These are phyloP conservation scores for Vollenhovia emeryi DNA, from an alignment of 1,140 invertebrate genomes.

Conservation along the genomic window DNA sequence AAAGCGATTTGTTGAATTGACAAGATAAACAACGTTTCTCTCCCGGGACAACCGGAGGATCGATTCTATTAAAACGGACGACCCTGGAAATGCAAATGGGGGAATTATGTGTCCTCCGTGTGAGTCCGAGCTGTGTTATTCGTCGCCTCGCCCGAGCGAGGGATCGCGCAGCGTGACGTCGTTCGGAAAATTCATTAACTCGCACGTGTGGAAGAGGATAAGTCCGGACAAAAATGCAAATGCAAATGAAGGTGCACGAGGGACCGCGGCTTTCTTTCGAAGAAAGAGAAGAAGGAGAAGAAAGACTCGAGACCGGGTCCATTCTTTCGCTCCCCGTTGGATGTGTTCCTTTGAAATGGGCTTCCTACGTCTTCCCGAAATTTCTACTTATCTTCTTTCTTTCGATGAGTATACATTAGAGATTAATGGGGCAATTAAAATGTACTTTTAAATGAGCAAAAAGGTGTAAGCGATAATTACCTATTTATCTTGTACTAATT, in stretches of 20 bases:
- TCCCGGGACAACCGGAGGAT: not conserved
- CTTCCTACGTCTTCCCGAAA: not conserved
- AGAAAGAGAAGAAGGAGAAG: too few species aligned
- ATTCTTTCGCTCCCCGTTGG: not conserved
- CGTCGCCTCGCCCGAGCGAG: not conserved
- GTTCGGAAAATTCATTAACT: constrained; percentile 34
- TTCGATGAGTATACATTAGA: not conserved
- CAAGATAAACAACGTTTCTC: constrained; percentile 33
- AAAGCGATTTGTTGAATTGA: constrained; percentile 50
- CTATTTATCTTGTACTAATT: not conserved
- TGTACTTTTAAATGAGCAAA: not conserved
- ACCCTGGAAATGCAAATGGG: constrained; percentile 36
- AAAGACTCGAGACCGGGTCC: too few species aligned
- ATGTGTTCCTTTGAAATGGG: not conserved
- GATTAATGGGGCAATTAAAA: not conserved
- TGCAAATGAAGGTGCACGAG: not conserved
- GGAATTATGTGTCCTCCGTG: constrained; percentile 22
- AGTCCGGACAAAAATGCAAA: not conserved
- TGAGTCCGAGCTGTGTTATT: constrained; percentile 9
- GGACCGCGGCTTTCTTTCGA: not conserved
- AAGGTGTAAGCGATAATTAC: not conserved
- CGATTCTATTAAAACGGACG: constrained; percentile 34
- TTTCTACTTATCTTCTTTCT: not conserved
- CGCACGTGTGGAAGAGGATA: constrained; percentile 7
- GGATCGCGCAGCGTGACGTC: not conserved